Base-by-base conservation (phyloP, 1,140 invertebrate genomes). In the Drosophila suzukii region DNA sequence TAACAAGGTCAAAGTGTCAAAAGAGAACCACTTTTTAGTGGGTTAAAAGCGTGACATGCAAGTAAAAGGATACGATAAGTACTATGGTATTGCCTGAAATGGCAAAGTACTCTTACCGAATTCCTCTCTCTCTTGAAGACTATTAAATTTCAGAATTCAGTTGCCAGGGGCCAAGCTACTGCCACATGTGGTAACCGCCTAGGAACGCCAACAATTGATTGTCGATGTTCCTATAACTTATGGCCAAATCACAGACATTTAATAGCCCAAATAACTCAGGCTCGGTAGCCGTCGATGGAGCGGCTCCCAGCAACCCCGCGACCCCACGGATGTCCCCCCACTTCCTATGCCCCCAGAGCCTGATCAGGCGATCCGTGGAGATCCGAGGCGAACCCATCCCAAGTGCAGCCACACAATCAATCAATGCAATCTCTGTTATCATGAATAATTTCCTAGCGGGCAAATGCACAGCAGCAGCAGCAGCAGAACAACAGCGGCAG, bases 381-480 rank as follows among this genome's bases (percentile, higher is more conserved):
- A 61, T 51, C 44, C 66, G 34, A 24, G 71, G 39, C 63, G 44
- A 57, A 51, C 59, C 67, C 76, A 78, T 65, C 59, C 75, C 72
- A 39, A 68, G 72, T 63, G 70, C 71, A 75, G 56, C 74, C 78
- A 68, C 78, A 75, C 82, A 86, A 86, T 86, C 82, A 86, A 86
- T 86, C 82, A 86, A 86, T 86, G 82, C 82, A 86, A 86, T 86
- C 82, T 86, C 75, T 86, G 82, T 86, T 86, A 86, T 86, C 82
- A 86, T 86, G 82, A 86, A 86, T 86, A 86, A 86, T 88, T 86
- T 86, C 82, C 82, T 86, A 86, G 83, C 70, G 82, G 75, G 78
- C 82, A 86, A 78, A 76, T 75, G 73, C 60, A 77, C 77, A 61
- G 63, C 74, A 62, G 73, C 58, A 47, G 41, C 62, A 34, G 20